Conservation (phyloP, 2,797 vertebrate species). For the Lagocephalus sceleratus region DNA sequence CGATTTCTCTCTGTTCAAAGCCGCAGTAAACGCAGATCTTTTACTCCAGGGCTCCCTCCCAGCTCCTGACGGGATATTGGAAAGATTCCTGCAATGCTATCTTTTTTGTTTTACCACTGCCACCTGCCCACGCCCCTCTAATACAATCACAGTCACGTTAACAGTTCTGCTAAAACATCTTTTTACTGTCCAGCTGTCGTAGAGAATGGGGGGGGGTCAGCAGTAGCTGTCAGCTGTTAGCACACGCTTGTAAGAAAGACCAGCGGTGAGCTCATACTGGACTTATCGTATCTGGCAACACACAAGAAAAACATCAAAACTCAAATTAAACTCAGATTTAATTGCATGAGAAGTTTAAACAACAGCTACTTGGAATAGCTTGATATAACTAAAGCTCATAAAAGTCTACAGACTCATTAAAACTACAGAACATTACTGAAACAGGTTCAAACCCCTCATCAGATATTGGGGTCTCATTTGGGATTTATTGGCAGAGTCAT, state of each 20-base stretch:
- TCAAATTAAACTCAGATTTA: too few species aligned
- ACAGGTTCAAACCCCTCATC: too few species aligned
- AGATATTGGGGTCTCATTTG: too few species aligned
- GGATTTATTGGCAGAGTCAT: too few species aligned
- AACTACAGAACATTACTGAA: too few species aligned
- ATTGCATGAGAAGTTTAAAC: too few species aligned
- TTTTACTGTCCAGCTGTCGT: constrained; percentile 57
- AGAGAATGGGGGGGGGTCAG: constrained; percentile 10
- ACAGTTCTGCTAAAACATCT: constrained; percentile 30
- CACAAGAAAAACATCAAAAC: too few species aligned
- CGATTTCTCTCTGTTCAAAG: constrained; percentile 27
- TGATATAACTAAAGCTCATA: too few species aligned
- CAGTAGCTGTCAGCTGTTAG: constrained; percentile 51
- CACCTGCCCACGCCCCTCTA: constrained; percentile 6
- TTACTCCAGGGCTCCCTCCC: constrained; percentile 9
- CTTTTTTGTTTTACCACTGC: constrained; percentile 26
- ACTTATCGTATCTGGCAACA: constrained; percentile 3
- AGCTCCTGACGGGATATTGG: constrained; percentile 18
- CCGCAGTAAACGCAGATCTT: constrained; percentile 54
- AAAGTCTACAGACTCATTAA: too few species aligned
- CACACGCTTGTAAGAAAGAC: constrained; percentile 17
- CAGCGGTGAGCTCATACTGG: constrained; percentile 1
- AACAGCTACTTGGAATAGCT: constrained; percentile 1
- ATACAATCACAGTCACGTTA: not conserved
- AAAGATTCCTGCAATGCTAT: constrained; percentile 32